Evolutionary conservation across 1,140 invertebrate genomes (phyloP).

Genomic region (Leptestheria dahalacensis): DNA sequence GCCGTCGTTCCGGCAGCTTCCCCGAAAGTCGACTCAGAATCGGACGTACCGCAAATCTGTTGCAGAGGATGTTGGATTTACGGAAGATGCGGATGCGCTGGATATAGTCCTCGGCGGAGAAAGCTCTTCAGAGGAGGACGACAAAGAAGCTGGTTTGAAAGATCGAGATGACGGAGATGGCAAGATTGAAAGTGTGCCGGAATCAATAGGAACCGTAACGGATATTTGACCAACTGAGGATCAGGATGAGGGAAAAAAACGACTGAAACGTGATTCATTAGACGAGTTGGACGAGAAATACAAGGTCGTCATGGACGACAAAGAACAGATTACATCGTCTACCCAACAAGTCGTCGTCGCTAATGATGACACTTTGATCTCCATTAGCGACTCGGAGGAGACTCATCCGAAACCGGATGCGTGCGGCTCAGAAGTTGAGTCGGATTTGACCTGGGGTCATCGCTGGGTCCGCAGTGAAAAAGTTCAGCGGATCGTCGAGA

Average conservation of each 20-base stretch:
- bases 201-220: too few species aligned
- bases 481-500: conserved; percentile 2
- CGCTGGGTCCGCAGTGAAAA: conserved; percentile 3
- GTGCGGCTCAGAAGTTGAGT: too few species aligned
- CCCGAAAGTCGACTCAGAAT: background rate
- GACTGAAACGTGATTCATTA: background rate
- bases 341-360: too few species aligned
- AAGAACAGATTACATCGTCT: too few species aligned
- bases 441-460: background rate
- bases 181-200: too few species aligned
- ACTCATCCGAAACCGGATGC: background rate
- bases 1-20: too few species aligned
- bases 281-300: background rate
- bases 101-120: background rate
- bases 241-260: background rate
- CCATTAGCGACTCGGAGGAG: background rate
- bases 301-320: background rate
- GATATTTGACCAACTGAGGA: background rate
- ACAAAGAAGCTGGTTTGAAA: too few species aligned
- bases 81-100: background rate
- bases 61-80: too few species aligned
- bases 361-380: background rate
- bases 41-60: too few species aligned
- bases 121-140: too few species aligned
- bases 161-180: too few species aligned